Percentiles rank a stretch among this genome's conserved stretches.
These are phyloP conservation scores for Spea hammondii DNA, from an alignment of 2,797 vertebrate genomes.

Conservation along the genomic window DNA sequence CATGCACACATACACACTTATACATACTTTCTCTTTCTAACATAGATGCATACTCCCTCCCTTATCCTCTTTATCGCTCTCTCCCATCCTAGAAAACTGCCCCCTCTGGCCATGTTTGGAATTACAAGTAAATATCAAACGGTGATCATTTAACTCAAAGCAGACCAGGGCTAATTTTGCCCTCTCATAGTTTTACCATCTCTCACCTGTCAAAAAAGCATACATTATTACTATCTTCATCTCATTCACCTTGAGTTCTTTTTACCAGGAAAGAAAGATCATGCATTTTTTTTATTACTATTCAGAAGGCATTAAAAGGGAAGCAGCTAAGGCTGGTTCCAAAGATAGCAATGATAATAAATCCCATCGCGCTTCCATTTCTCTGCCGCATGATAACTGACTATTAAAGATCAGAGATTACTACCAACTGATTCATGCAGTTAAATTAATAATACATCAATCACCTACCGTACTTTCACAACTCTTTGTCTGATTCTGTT, in stretches of 20 bases:
- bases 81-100: no score
- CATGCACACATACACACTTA: no score
- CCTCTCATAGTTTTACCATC: no score
- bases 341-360: slow-evolving; percentile 2
- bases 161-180: no score
- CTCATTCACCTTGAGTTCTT: neutral
- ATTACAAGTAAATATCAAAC: no score
- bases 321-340: neutral
- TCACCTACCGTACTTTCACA: neutral
- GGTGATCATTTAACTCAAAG: no score
- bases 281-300: neutral
- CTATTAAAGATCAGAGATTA: slow-evolving; percentile 29
- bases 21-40: no score
- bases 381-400: slow-evolving; percentile 13
- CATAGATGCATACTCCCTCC: no score
- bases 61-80: no score
- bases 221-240: neutral
- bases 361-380: neutral
- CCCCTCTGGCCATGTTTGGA: no score
- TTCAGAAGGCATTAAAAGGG: neutral
- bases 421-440: neutral
- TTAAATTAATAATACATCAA: slow-evolving; percentile 25
- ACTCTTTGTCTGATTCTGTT: neutral
- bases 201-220: no score
- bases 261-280: neutral